Evolutionary conservation across 2,888 invertebrate genomes (phyloP).

Genomic region (Ophion ventricosus): DNA sequence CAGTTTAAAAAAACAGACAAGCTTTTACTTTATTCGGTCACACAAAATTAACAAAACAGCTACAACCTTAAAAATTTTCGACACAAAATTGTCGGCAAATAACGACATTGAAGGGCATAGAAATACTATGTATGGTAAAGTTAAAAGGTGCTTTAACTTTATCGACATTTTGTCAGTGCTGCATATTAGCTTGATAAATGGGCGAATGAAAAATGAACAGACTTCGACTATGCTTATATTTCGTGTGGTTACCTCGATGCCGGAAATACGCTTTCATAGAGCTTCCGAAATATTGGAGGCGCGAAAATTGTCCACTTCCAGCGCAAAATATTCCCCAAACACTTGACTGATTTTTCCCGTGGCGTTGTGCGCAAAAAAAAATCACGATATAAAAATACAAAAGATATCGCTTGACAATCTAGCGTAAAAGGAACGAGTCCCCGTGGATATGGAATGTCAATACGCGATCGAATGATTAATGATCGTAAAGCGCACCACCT

Average conservation of each 20-base stretch:
- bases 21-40: too few relatives aligned
- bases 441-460: not conserved
- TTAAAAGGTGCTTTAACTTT: not conserved
- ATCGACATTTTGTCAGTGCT: not conserved
- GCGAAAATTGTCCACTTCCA: not conserved
- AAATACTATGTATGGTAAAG: not conserved
- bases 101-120: not conserved
- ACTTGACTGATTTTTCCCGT: not conserved
- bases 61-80: too few relatives aligned
- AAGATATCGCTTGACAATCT: not conserved
- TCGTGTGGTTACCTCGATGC: not conserved
- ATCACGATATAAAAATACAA: not conserved
- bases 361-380: not conserved
- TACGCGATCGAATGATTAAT: constrained; percentile 55
- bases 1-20: too few relatives aligned
- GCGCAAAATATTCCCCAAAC: not conserved
- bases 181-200: not conserved
- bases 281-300: not conserved
- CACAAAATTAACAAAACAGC: too few relatives aligned
- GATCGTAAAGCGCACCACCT: constrained; percentile 58
- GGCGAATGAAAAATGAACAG: not conserved
- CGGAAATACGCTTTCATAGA: not conserved
- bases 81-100: not conserved
- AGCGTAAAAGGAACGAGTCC: not conserved
- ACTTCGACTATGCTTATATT: not conserved